Evolutionary conservation across 2,888 invertebrate genomes (phyloP).

Genomic region (Epistrophe grossulariae): DNA sequence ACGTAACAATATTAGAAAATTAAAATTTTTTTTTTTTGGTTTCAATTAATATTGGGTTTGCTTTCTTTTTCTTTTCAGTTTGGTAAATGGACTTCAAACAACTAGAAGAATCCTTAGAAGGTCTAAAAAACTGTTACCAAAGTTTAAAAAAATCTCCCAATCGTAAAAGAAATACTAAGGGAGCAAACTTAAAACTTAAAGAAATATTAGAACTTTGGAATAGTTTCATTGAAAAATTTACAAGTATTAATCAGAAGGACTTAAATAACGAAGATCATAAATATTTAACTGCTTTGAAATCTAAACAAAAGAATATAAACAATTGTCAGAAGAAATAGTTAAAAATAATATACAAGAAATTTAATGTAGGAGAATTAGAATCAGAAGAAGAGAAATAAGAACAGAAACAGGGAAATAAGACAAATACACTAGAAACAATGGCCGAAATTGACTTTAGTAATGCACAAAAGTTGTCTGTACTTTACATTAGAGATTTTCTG

Average conservation of each 20-base stretch:
- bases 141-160: not conserved
- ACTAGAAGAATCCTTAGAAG: not conserved
- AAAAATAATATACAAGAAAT: not conserved
- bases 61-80: not conserved
- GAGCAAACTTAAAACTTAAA: not conserved
- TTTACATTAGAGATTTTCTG: not conserved
- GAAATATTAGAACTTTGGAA: not conserved
- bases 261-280: not conserved
- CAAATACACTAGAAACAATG: not conserved
- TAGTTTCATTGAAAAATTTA: not conserved
- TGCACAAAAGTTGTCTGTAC: not conserved
- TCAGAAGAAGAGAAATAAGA: not conserved
- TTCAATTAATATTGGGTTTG: not conserved
- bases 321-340: not conserved
- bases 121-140: not conserved
- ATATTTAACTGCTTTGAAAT: not conserved
- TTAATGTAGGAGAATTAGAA: conserved; percentile 2
- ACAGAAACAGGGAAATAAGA: not conserved
- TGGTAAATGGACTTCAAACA: not conserved
- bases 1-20: too few species aligned
- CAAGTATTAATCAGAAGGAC: not conserved
- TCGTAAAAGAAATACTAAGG: not conserved
- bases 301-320: not conserved
- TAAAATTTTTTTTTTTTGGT: too few species aligned
- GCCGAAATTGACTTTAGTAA: not conserved